Conservation (phyloP, 2,797 vertebrate species). For the Sciurus carolinensis region DNA sequence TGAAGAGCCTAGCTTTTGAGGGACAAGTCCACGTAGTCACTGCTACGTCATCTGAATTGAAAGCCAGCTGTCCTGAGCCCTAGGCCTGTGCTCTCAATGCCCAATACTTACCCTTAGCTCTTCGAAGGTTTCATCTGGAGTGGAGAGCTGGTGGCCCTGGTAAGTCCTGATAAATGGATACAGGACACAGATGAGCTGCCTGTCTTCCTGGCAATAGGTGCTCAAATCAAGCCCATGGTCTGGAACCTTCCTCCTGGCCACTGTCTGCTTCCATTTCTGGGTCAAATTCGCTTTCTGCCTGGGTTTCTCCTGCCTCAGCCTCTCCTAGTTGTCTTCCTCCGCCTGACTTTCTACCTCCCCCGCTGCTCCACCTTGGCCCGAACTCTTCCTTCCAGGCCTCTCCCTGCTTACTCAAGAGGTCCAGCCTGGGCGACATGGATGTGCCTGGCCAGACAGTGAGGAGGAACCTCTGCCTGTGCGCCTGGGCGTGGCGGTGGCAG, state of each 20-base stretch:
- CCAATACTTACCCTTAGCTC: slow-evolving; percentile 92
- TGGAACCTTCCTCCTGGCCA: slow-evolving; percentile 89
- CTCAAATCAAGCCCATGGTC: slow-evolving; percentile 93
- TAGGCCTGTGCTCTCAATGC: neutral
- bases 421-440: neutral
- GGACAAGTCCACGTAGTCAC: neutral
- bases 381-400: neutral
- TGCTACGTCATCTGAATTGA: neutral
- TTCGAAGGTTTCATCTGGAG: slow-evolving; percentile 92
- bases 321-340: slow-evolving; percentile 69
- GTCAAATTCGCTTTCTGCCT: slow-evolving; percentile 81
- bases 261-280: slow-evolving; percentile 83
- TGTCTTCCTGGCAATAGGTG: slow-evolving; percentile 93
- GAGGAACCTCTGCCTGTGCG: slow-evolving; percentile 86
- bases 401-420: neutral
- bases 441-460: slow-evolving; percentile 73
- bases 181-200: slow-evolving; percentile 94
- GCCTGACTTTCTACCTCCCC: slow-evolving; percentile 80
- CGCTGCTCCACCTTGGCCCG: neutral
- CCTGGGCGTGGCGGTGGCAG: slow-evolving; percentile 86
- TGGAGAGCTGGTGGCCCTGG: slow-evolving; percentile 92
- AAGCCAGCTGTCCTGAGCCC: neutral
- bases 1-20: neutral
- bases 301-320: slow-evolving; percentile 65
- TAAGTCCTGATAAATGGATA: slow-evolving; percentile 94